Evolutionary conservation across 2,797 vertebrate genomes (phyloP).

Genomic region (Eupleurogrammus muticus): DNA sequence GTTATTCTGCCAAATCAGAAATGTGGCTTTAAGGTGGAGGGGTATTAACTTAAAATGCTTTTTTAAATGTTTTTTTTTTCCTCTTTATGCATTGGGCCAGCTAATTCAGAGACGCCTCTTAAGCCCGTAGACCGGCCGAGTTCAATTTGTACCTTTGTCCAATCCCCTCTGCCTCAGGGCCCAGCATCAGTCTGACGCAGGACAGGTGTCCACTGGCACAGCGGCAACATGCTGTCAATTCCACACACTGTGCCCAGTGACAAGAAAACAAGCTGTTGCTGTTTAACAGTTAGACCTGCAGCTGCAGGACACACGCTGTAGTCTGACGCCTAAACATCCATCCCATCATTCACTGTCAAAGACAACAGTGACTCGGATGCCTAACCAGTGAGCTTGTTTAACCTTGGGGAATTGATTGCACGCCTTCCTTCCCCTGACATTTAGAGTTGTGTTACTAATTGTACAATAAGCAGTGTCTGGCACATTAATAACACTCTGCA

Average conservation of each 20-base stretch:
- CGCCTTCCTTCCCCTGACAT: conserved; percentile 58
- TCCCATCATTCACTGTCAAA: conserved; percentile 71
- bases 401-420: conserved; percentile 69
- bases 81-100: conserved; percentile 9
- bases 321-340: conserved; percentile 47
- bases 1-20: too few relatives aligned
- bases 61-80: too few relatives aligned
- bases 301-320: conserved; percentile 50
- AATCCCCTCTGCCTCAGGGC: conserved; percentile 58
- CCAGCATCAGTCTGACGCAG: conserved; percentile 10
- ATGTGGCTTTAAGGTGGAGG: too few relatives aligned
- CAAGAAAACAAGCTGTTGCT: conserved; percentile 58
- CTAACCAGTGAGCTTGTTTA: conserved; percentile 61
- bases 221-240: conserved; percentile 65
- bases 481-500: conserved; percentile 51
- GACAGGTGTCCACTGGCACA: conserved; percentile 58
- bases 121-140: conserved; percentile 59
- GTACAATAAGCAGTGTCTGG: conserved; percentile 54
- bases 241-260: conserved; percentile 28
- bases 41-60: too few relatives aligned
- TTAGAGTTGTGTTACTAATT: conserved; percentile 65
- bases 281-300: conserved; percentile 51
- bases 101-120: conserved; percentile 43
- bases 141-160: conserved; percentile 72
- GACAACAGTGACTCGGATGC: conserved; percentile 55